These are phyloP conservation scores for Trachelipus rathkii DNA, from an alignment of 1,140 invertebrate genomes.

Conservation along the genomic window DNA sequence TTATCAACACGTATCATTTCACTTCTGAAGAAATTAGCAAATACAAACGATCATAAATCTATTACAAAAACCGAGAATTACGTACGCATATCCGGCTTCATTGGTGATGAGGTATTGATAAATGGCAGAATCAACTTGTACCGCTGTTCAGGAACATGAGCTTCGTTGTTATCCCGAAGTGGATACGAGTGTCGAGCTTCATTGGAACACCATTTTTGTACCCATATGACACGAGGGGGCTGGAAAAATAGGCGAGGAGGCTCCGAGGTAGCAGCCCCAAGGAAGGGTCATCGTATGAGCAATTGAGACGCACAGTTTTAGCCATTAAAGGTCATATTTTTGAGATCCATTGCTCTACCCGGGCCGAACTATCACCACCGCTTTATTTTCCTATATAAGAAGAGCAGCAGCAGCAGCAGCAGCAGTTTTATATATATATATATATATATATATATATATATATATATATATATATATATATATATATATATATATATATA, in stretches of 20 bases:
- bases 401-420: no score
- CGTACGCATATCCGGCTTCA: conserved; percentile 58
- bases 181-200: conserved; percentile 53
- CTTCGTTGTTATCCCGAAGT: conserved; percentile 49
- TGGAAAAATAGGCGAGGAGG: conserved; percentile 53
- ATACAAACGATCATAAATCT: no score
- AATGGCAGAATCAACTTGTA: conserved; percentile 63
- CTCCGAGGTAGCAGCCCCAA: neutral
- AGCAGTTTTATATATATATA: no score
- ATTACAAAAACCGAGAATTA: neutral
- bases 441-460: no score
- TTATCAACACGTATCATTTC: no score
- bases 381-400: conserved; percentile 43
- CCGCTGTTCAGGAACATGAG: conserved; percentile 64
- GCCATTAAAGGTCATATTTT: conserved; percentile 60
- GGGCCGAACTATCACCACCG: conserved; percentile 60
- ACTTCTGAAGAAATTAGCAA: no score
- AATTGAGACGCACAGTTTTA: conserved; percentile 65
- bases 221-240: conserved; percentile 62
- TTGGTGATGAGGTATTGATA: conserved; percentile 74
- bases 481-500: neutral
- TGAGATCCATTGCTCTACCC: conserved; percentile 57
- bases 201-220: conserved; percentile 56
- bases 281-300: conserved; percentile 54
- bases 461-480: no score